These are phyloP conservation scores for Lemur catta DNA, from an alignment of 2,797 vertebrate genomes.

Conservation along the genomic window DNA sequence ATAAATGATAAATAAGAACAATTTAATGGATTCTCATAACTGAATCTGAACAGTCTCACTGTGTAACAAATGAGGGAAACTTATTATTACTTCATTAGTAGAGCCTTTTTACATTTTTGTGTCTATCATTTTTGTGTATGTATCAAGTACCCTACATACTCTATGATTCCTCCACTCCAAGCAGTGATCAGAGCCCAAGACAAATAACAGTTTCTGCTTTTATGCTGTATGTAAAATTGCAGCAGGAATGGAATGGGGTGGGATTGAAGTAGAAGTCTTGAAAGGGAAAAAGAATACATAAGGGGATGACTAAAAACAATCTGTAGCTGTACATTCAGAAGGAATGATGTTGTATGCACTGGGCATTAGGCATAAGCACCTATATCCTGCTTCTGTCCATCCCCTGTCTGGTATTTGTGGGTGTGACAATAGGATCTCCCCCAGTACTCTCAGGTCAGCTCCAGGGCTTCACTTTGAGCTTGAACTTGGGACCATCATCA, in stretches of 20 bases:
- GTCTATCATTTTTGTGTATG: neutral
- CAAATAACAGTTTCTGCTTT: neutral
- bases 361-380: neutral
- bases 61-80: neutral
- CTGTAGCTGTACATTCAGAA: neutral
- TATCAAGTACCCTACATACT: neutral
- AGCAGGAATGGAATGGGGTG: neutral
- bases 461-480: neutral
- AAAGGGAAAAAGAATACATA: neutral
- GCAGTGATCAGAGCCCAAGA: neutral
- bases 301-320: neutral
- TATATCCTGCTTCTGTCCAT: neutral
- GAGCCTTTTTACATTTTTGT: neutral
- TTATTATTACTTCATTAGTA: constrained; percentile 9
- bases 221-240: neutral
- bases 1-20: neutral
- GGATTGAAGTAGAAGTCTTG: neutral
- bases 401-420: neutral
- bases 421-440: rapidly evolving
- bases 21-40: neutral
- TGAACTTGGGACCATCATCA: neutral
- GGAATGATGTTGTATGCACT: neutral
- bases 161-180: neutral
- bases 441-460: neutral
- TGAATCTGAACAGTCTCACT: neutral